phyloP scores from a whole-genome alignment of 2,888 invertebrate species.

The Micropterix aruncella region DNA sequence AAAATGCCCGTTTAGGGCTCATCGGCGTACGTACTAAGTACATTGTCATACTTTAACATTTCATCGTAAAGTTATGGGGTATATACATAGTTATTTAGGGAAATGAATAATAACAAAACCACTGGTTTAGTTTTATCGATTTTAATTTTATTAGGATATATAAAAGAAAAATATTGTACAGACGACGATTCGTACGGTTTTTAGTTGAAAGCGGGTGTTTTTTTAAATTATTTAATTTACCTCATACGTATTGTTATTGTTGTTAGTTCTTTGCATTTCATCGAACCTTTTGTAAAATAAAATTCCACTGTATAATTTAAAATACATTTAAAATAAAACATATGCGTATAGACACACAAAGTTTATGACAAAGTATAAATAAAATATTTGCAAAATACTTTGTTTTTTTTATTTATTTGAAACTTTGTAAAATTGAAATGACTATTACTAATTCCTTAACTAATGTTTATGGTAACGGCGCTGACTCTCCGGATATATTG shows the following conservation, averaged over 20 bases:
- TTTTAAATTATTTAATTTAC: neutral
- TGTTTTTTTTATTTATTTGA: conserved; percentile 24
- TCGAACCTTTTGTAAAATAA: neutral
- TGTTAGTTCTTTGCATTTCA: neutral
- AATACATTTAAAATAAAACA: conserved; percentile 21
- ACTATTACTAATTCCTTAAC: neutral
- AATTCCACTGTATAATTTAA: neutral
- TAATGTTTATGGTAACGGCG: neutral
- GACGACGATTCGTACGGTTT: conserved; percentile 6
- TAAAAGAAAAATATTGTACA: conserved; percentile 11
- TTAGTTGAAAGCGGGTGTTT: neutral
- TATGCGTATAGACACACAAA: conserved; percentile 35
- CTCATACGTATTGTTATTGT: neutral
- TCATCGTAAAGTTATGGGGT: neutral
- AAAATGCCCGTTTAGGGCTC: conserved; percentile 4
- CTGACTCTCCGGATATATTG: conserved; percentile 20
- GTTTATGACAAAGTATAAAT: conserved; percentile 35
- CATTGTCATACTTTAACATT: conserved; percentile 2
- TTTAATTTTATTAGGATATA: conserved; percentile 8
- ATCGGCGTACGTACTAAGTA: conserved; percentile 8
- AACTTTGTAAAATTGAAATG: conserved; percentile 4
- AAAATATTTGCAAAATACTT: conserved; percentile 42
- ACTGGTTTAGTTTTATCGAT: conserved; percentile 7
- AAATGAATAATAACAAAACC: conserved; percentile 1
- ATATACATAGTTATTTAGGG: neutral